Percentiles rank a stretch among this genome's conserved stretches.
Conservation (phyloP, 2,113 vertebrate genomes). For the Madoqua kirkii region DNA sequence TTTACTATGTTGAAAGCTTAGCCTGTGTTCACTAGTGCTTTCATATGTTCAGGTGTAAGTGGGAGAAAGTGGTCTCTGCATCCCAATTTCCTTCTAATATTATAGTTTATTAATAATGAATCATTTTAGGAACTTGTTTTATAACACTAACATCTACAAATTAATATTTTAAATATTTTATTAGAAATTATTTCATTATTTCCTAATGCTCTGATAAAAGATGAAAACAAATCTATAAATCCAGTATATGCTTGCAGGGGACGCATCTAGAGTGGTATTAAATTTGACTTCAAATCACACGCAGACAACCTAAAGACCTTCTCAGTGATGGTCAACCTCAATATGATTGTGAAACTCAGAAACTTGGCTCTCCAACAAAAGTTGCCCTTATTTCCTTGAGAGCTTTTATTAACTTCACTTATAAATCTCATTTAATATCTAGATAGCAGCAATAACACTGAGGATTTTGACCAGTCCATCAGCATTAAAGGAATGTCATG, state of each 20-base stretch:
- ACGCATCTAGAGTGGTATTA: background rate
- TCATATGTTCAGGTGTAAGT: background rate
- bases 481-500: background rate
- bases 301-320: background rate
- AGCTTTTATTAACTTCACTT: constrained; percentile 14
- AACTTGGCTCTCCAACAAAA: background rate
- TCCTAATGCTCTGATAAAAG: constrained; percentile 50
- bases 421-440: constrained; percentile 11
- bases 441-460: background rate
- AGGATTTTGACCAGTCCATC: background rate
- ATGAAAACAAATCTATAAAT: constrained; percentile 70
- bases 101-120: background rate
- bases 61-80: background rate
- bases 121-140: background rate
- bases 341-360: background rate
- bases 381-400: background rate
- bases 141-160: background rate
- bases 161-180: background rate
- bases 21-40: background rate
- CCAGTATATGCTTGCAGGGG: constrained; percentile 31
- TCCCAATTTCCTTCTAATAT: background rate
- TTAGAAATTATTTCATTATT: background rate
- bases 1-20: background rate
- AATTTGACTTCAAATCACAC: constrained; percentile 18
- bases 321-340: background rate